Percentiles rank a stretch among this genome's conserved stretches.
Conservation (phyloP, 2,113 vertebrate species). For the Cepphus grylle region DNA sequence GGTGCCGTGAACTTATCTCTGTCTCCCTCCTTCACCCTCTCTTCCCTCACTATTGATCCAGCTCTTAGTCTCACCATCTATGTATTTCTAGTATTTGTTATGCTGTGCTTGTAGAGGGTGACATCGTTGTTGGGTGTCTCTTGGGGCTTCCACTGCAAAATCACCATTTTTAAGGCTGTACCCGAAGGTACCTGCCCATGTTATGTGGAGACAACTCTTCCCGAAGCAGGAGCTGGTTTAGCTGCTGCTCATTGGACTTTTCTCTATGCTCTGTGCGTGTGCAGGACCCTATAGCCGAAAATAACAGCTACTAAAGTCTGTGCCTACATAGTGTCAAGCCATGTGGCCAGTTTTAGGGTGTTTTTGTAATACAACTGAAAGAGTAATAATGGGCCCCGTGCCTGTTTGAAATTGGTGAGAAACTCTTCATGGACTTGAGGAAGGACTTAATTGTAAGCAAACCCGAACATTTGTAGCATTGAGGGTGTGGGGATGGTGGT, state of each 20-base stretch:
- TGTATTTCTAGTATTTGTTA: background rate
- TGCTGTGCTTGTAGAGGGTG: background rate
- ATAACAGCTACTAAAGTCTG: background rate
- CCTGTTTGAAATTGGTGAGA: background rate
- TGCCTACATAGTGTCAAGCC: background rate
- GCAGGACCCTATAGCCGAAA: background rate
- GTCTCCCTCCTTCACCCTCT: background rate
- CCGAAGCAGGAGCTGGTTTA: background rate
- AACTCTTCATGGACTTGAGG: background rate
- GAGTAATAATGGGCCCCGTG: background rate
- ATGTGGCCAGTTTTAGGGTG: background rate
- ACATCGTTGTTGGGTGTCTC: accelerated
- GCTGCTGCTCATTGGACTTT: background rate
- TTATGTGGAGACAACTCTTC: background rate
- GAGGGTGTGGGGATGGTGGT: background rate
- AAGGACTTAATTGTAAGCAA: background rate
- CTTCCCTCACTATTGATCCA: background rate
- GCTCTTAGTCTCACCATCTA: background rate
- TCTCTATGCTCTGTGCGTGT: accelerated
- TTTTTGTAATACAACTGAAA: background rate
- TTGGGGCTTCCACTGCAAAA: background rate
- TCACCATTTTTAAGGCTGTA: background rate
- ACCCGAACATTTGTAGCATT: background rate
- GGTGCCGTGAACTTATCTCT: background rate
- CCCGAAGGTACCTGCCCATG: accelerated